Evolutionary conservation across 2,888 invertebrate species (phyloP).

Genomic region (Rambutsinella grinnellia): DNA sequence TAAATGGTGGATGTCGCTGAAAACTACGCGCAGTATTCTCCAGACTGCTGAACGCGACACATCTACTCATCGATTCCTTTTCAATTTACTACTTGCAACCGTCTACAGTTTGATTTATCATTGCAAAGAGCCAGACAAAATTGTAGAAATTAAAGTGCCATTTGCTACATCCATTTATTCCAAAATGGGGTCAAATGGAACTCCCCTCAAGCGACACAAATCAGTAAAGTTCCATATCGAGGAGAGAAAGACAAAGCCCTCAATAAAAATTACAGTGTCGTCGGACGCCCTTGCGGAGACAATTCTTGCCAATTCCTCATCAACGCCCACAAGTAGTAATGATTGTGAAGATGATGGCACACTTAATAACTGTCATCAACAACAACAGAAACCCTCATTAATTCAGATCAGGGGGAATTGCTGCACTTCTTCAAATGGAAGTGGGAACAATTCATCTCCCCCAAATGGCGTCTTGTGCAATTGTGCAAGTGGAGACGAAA

Average conservation of each 20-base stretch:
- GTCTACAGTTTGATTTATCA: too few species aligned
- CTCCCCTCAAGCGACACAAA: conserved; percentile 21
- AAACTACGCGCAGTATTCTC: conserved; percentile 25
- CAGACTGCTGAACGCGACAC: conserved; percentile 14
- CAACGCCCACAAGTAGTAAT: background rate
- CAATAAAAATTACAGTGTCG: conserved; percentile 62
- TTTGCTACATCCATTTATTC: too few species aligned
- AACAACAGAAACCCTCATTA: conserved; percentile 18
- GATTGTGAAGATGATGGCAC: conserved; percentile 8
- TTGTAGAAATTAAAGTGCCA: too few species aligned
- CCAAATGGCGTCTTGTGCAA: conserved; percentile 16
- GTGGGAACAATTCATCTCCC: background rate
- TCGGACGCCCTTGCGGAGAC: conserved; percentile 56
- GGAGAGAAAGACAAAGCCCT: conserved; percentile 31
- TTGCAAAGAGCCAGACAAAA: too few species aligned
- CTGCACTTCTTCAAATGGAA: conserved; percentile 1
- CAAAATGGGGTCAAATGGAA: conserved; percentile 23
- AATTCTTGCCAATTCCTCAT: conserved; percentile 20
- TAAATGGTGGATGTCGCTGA: background rate
- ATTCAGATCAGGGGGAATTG: conserved; percentile 44
- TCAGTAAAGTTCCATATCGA: conserved; percentile 41
- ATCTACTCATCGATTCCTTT: too few species aligned
- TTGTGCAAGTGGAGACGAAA: conserved; percentile 39
- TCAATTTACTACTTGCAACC: too few species aligned
- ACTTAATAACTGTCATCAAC: background rate